These are phyloP conservation scores for Pogonomyrmex californicus DNA, from an alignment of 1,140 invertebrate genomes.

Conservation along the genomic window DNA sequence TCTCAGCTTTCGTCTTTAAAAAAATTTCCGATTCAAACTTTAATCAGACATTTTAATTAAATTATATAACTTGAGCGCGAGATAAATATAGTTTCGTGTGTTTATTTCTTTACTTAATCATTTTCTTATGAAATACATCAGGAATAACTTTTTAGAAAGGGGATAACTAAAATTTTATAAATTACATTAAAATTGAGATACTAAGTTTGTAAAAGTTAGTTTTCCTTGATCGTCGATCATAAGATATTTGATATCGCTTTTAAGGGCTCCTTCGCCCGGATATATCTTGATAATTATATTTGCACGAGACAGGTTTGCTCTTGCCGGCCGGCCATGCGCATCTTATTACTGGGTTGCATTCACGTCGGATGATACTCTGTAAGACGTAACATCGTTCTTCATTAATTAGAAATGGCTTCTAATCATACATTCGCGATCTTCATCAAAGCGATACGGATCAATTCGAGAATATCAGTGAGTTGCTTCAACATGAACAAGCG, in stretches of 20 bases:
- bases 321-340: not conserved
- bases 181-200: not conserved
- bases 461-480: not conserved
- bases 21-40: not conserved
- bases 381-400: conserved; percentile 6
- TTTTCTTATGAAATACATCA: no score
- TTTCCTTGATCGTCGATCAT: not conserved
- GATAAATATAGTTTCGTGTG: no score
- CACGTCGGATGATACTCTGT: conserved; percentile 13
- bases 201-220: conserved; percentile 14
- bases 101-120: no score
- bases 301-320: conserved; percentile 16
- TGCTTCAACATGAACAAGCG: not conserved
- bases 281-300: conserved; percentile 49
- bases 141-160: no score
- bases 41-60: no score
- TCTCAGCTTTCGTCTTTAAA: not conserved
- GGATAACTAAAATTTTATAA: not conserved
- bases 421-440: not conserved
- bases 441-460: not conserved
- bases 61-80: no score
- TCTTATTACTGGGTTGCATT: conserved; percentile 45
- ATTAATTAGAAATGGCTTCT: conserved; percentile 51
- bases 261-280: not conserved
- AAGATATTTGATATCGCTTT: not conserved